Conservation (phyloP, 1,140 invertebrate genomes). For the Fragariocoptes setiger region DNA sequence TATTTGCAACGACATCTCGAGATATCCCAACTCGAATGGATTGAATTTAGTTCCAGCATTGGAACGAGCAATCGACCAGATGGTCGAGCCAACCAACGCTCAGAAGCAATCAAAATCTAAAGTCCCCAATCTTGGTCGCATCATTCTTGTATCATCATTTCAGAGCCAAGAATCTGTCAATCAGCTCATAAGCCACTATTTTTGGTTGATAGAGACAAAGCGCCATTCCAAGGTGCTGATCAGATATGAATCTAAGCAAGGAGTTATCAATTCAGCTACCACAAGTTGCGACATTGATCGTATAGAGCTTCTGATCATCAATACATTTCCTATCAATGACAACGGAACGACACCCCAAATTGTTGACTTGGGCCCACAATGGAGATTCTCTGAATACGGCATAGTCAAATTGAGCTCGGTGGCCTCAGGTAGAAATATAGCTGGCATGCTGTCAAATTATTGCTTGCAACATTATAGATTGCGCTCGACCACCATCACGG, state of each 20-base stretch:
- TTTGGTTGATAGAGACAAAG: background rate
- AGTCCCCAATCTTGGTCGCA: slow-evolving; percentile 10
- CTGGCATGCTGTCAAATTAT: slow-evolving; percentile 18
- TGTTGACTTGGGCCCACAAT: slow-evolving; percentile 9
- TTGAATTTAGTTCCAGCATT: background rate
- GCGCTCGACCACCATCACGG: slow-evolving; percentile 79
- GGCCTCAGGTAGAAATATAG: slow-evolving; percentile 24
- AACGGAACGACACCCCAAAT: background rate
- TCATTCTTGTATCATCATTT: slow-evolving; percentile 11
- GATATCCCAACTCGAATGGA: background rate
- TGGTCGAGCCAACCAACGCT: background rate
- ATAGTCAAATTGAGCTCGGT: slow-evolving; percentile 33
- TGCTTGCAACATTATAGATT: slow-evolving; percentile 42
- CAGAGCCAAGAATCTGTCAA: slow-evolving; percentile 7
- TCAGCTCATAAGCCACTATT: background rate
- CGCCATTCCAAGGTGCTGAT: background rate
- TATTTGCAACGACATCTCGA: background rate
- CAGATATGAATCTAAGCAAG: background rate
- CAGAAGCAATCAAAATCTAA: slow-evolving; percentile 4
- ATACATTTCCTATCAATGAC: slow-evolving; percentile 43
- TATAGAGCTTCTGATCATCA: slow-evolving; percentile 59
- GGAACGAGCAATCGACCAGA: background rate
- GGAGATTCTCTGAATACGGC: slow-evolving; percentile 28
- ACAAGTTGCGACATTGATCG: slow-evolving; percentile 57
- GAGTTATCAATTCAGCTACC: slow-evolving; percentile 9